A percentile compares a stretch with the other conserved stretches of the same genome.
Evolutionary conservation across 2,888 invertebrate genomes (phyloP).

Genomic region (Cheiracanthium punctorium): DNA sequence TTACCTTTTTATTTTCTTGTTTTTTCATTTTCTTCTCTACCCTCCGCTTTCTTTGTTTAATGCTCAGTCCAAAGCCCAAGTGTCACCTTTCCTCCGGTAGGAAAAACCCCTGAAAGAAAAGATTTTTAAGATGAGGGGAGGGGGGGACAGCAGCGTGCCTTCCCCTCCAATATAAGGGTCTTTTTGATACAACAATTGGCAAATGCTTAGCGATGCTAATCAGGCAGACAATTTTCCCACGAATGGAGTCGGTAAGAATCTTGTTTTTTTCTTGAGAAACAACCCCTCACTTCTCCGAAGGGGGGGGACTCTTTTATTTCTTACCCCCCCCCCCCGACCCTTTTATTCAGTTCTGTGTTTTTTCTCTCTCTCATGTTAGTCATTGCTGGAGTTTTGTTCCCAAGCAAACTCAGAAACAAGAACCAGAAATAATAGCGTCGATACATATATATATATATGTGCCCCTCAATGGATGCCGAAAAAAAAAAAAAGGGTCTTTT

Average conservation of each 20-base stretch:
- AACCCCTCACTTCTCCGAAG: not conserved
- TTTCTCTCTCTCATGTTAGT: constrained; percentile 41
- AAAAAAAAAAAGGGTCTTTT: constrained; percentile 26
- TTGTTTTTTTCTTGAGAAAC: constrained; percentile 22
- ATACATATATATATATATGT: constrained; percentile 65
- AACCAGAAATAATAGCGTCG: constrained; percentile 56
- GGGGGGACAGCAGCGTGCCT: not conserved
- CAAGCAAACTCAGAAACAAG: constrained; percentile 57
- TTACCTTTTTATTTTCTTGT: constrained; percentile 19
- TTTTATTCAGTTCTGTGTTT: constrained; percentile 24
- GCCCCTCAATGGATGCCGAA: constrained; percentile 22
- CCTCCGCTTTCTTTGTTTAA: constrained; percentile 53
- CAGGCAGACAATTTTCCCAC: constrained; percentile 58
- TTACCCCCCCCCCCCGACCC: constrained; percentile 21
- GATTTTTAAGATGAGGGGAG: constrained; percentile 3
- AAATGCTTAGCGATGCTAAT: constrained; percentile 60
- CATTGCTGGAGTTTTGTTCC: constrained; percentile 62
- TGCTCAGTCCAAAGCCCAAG: constrained; percentile 19
- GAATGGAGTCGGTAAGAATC: constrained; percentile 16
- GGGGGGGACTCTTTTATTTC: constrained; percentile 13
- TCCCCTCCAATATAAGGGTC: constrained; percentile 22
- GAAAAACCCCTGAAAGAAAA: constrained; percentile 25
- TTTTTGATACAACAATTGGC: constrained; percentile 44
- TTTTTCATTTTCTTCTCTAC: constrained; percentile 27
- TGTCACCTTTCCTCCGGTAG: constrained; percentile 44